Percentiles rank a stretch among this genome's conserved stretches.
phyloP scores from a whole-genome alignment of 2,888 invertebrate species.

The Germaria angustata region DNA sequence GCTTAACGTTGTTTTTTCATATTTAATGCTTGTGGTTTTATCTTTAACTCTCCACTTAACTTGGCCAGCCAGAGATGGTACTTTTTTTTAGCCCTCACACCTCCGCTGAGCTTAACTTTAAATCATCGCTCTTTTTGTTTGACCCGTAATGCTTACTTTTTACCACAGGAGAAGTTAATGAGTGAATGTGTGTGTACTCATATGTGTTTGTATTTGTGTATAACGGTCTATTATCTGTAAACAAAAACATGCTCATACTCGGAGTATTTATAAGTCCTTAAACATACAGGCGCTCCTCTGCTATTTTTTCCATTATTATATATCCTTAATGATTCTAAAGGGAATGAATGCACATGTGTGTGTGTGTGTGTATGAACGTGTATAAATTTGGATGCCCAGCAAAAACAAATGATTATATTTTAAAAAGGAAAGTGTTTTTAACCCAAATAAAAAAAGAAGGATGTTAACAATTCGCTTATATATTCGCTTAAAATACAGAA shows the following conservation, averaged over 20 bases:
- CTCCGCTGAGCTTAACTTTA: constrained; percentile 11
- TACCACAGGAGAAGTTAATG: not conserved
- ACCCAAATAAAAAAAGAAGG: too few species aligned
- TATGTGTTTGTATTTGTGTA: not conserved
- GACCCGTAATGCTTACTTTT: not conserved
- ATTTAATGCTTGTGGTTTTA: constrained; percentile 32
- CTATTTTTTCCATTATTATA: not conserved
- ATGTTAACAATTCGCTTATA: too few species aligned
- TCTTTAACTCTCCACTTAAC: constrained; percentile 36
- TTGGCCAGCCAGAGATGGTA: constrained; percentile 1
- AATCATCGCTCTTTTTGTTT: constrained; percentile 6
- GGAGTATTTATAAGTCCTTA: not conserved
- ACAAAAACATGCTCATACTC: not conserved
- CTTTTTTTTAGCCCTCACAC: not conserved
- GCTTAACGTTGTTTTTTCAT: not conserved
- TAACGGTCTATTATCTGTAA: not conserved
- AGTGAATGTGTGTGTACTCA: not conserved
- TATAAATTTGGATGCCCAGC: not conserved
- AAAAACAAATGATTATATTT: too few species aligned
- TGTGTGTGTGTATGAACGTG: not conserved
- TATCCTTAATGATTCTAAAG: not conserved
- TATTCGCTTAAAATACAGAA: too few species aligned
- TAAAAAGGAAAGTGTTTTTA: too few species aligned
- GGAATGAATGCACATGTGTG: not conserved
- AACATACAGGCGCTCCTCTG: not conserved